These are phyloP conservation scores for Chaetophractus vellerosus DNA, from an alignment of 2,797 vertebrate genomes.

Conservation along the genomic window DNA sequence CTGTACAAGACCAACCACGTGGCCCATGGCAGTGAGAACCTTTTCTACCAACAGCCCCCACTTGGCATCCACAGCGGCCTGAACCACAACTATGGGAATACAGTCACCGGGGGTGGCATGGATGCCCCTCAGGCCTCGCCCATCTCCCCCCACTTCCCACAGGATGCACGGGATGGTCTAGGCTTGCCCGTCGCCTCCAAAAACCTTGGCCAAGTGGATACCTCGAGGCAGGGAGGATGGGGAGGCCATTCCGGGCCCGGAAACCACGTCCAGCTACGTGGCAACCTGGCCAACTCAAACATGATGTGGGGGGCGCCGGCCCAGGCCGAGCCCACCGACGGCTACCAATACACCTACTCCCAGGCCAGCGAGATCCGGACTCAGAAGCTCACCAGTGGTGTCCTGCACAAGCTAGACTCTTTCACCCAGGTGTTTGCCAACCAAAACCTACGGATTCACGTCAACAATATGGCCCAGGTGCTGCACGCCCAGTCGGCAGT, in stretches of 20 bases:
- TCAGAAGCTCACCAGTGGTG: constrained; percentile 91
- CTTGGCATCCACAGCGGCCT: constrained; percentile 85
- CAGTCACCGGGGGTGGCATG: constrained; percentile 83
- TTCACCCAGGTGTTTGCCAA: constrained; percentile 94
- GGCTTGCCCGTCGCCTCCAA: constrained; percentile 91
- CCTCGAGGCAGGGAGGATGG: constrained; percentile 90
- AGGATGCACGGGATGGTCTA: constrained; percentile 91
- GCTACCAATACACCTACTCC: constrained; percentile 90
- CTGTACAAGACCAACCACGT: constrained; percentile 92
- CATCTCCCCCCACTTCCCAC: constrained; percentile 91
- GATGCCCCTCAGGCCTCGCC: constrained; percentile 91
- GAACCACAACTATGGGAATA: constrained; percentile 91
- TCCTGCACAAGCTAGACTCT: constrained; percentile 93
- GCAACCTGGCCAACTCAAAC: constrained; percentile 88
- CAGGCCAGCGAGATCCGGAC: constrained; percentile 89
- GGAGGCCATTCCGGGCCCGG: constrained; percentile 90
- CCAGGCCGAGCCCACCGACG: constrained; percentile 87
- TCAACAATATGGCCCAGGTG: constrained; percentile 91
- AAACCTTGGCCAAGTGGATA: constrained; percentile 89
- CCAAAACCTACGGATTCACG: constrained; percentile 92
- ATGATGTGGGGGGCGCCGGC: constrained; percentile 89
- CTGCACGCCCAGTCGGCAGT: constrained; percentile 89
- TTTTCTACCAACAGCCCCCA: constrained; percentile 91
- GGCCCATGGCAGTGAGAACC: constrained; percentile 89
- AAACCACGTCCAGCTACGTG: constrained; percentile 89